Conservation (phyloP, 2,113 vertebrate species). For the Takifugu flavidus region DNA sequence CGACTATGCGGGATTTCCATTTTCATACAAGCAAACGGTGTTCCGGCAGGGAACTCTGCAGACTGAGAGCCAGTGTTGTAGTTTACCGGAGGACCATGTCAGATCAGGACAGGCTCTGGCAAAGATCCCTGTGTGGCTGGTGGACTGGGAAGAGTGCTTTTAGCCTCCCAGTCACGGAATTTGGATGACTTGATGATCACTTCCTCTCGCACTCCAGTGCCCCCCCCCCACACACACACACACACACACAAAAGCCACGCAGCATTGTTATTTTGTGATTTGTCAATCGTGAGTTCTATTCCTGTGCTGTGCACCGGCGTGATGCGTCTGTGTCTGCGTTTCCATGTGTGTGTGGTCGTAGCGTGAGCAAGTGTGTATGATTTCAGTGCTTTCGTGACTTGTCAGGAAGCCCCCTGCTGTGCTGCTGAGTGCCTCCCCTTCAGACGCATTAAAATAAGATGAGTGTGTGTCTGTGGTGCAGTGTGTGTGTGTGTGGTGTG, state of each 20-base stretch:
- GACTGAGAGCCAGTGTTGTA: conserved; percentile 23
- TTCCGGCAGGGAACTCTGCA: neutral
- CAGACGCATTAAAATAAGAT: conserved; percentile 79
- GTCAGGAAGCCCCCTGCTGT: conserved; percentile 73
- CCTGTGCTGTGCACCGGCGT: conserved; percentile 10
- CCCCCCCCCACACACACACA: neutral
- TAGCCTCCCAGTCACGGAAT: conserved; percentile 53
- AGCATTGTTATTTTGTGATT: conserved; percentile 4
- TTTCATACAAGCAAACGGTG: neutral
- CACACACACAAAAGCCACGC: conserved; percentile 8
- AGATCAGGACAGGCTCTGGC: conserved; percentile 46
- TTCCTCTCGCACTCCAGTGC: conserved; percentile 1
- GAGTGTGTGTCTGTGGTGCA: conserved; percentile 42
- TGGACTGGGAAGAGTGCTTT: conserved; percentile 34
- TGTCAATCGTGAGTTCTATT: conserved; percentile 3
- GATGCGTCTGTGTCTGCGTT: conserved; percentile 22
- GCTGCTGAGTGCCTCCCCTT: conserved; percentile 68
- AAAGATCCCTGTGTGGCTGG: conserved; percentile 36
- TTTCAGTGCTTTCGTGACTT: conserved; percentile 77
- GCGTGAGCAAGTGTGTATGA: conserved; percentile 65
- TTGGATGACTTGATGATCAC: conserved; percentile 14
- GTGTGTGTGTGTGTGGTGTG: conserved; percentile 25
- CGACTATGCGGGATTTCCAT: no score
- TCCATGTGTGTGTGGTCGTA: conserved; percentile 42
- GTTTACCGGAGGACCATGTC: conserved; percentile 46